Evolutionary conservation across 1,140 invertebrate genomes (phyloP), one percentile per base, ranked within the genome.

Genomic region (Eupristina koningsbergeri): DNA sequence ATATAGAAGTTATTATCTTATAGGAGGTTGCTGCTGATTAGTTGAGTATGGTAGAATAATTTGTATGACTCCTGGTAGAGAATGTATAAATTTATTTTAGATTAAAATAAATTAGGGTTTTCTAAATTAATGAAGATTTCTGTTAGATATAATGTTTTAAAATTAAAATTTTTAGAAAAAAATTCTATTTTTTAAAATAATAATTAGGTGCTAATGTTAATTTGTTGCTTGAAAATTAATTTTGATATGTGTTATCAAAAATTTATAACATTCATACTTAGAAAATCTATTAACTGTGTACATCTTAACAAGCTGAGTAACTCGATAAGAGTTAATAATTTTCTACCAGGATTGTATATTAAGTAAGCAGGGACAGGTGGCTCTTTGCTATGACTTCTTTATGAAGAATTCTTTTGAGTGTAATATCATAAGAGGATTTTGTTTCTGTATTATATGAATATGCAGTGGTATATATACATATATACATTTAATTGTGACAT

Each of bases 1-100:
- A 79, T 80, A 84, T 84, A 84, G 41, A 39, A 74, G 79, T 47
- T 64, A 78, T 83, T 45, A 67, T 74, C 74, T 77, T 45, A n/a
- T 39, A 19, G 47, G 75, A 63, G 75, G 15, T 63, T 50, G 76
- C 50, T 73, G 45, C 17, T 74, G 31, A 47, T 39, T 80, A 74
- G 82, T 74, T 84, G 76, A 41, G 53, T 34, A 53, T 29, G 73
- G 64, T 0, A 3, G n/a, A 73, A 81, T 22, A 34, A 74, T 63
- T 45, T 31, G 7, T 71, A 41, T 71, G 39, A 36, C 39, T 71
- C 36, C 19, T 41, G 36, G 39, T 36, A 71, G 67, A 71, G 19
- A 41, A 71, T 71, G 26, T 41, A 22, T 71, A 8, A 71, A n/a
- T 39, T 71, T 41, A 6, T 71, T 71, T 7, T 71, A 71, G 67